Conservation (phyloP, 1,140 invertebrate genomes). For the Aphaenogaster rudis region DNA sequence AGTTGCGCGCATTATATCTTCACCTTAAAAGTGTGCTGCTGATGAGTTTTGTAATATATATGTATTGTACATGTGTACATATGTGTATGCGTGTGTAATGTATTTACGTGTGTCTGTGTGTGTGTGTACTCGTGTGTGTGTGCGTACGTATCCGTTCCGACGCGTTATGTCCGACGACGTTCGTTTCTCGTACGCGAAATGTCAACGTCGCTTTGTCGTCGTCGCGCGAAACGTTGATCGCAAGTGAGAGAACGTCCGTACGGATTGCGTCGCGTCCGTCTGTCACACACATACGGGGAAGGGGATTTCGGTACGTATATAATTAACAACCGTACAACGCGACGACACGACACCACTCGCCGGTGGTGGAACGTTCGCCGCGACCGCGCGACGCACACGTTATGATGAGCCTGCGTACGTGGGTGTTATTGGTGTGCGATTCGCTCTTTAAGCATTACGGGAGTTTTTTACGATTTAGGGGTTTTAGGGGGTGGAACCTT, state of each 20-base stretch:
- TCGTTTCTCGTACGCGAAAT: slow-evolving; percentile 54
- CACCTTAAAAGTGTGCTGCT: slow-evolving; percentile 75
- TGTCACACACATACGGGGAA: slow-evolving; percentile 68
- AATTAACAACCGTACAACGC: slow-evolving; percentile 65
- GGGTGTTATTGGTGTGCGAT: slow-evolving; percentile 63
- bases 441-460: slow-evolving; percentile 82
- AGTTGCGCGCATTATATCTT: slow-evolving; percentile 83
- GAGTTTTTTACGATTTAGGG: slow-evolving; percentile 52
- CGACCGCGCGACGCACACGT: slow-evolving; percentile 70
- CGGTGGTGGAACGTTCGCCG: slow-evolving; percentile 55
- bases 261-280: slow-evolving; percentile 59
- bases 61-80: slow-evolving; percentile 51
- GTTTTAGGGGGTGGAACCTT: slow-evolving; percentile 73
- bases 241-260: slow-evolving; percentile 70
- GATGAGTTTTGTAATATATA: slow-evolving; percentile 50
- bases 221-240: slow-evolving; percentile 61
- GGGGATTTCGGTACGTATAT: slow-evolving; percentile 66
- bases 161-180: slow-evolving; percentile 50
- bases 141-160: slow-evolving; percentile 49
- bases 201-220: slow-evolving; percentile 48
- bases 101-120: slow-evolving; percentile 69
- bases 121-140: slow-evolving; percentile 72
- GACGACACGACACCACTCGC: slow-evolving; percentile 32
- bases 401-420: slow-evolving; percentile 67
- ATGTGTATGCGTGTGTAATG: slow-evolving; percentile 47